These are phyloP conservation scores for Arion vulgaris DNA, from an alignment of 1,140 invertebrate species.

Conservation along the genomic window DNA sequence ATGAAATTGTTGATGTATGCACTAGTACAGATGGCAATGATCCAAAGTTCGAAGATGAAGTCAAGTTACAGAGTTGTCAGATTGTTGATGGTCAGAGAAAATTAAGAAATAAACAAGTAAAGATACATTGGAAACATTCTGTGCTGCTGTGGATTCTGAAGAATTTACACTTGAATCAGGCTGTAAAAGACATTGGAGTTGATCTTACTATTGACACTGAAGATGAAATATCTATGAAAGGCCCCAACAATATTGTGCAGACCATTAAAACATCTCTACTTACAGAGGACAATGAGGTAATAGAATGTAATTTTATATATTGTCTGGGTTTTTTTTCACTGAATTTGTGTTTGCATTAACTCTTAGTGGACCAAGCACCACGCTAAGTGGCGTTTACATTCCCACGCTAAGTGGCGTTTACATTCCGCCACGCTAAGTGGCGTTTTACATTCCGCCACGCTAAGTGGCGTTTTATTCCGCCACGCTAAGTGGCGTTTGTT, in stretches of 20 bases:
- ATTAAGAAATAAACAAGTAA: not conserved
- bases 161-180: not conserved
- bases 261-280: not conserved
- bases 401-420: too few species aligned
- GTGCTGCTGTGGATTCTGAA: not conserved
- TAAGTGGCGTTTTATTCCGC: too few species aligned
- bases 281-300: not conserved
- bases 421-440: too few species aligned
- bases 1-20: not conserved
- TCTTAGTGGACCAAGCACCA: too few species aligned
- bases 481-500: too few species aligned
- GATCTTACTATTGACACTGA: not conserved
- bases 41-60: not conserved
- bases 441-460: too few species aligned
- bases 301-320: not conserved
- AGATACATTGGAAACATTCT: not conserved
- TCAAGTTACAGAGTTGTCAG: not conserved
- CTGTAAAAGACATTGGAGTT: not conserved
- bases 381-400: too few species aligned
- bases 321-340: too few species aligned
- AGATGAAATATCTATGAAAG: not conserved
- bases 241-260: not conserved
- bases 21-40: not conserved
- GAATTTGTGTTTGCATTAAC: too few species aligned
- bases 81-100: not conserved